These are phyloP conservation scores for Bergia sp. DNA, from an alignment of 92 coral and sea anemone species.

Conservation along the genomic window DNA sequence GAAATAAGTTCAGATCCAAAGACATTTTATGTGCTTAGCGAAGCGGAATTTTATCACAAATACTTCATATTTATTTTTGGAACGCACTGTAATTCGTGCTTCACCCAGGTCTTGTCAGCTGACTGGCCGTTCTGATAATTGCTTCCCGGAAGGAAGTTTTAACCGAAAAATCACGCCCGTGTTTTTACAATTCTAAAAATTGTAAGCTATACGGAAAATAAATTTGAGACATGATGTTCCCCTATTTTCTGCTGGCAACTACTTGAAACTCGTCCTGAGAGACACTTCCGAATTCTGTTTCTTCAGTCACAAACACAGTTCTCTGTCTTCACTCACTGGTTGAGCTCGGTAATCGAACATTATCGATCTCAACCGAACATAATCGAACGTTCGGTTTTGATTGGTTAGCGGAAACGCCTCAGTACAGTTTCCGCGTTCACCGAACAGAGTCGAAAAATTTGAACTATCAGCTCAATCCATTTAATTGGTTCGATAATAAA, in stretches of 20 bases:
- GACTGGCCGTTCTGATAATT: background rate
- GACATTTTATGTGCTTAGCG: background rate
- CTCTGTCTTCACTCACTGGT: too few species aligned
- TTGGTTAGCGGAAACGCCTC: too few species aligned
- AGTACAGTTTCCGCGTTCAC: too few species aligned
- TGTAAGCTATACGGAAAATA: too few species aligned
- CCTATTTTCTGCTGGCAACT: background rate
- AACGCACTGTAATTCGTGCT: background rate
- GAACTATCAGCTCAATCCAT: too few species aligned
- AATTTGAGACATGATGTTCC: background rate
- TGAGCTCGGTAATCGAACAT: too few species aligned
- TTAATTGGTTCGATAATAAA: too few species aligned
- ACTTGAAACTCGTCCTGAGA: background rate
- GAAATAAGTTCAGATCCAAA: background rate
- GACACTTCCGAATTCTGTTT: background rate
- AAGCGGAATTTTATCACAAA: background rate
- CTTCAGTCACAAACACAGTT: background rate
- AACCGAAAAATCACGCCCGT: background rate
- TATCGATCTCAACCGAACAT: too few species aligned
- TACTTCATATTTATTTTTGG: background rate
- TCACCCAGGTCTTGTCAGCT: background rate
- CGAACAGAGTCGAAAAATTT: too few species aligned
- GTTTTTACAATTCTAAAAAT: background rate
- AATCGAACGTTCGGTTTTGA: too few species aligned
- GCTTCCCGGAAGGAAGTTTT: background rate